Percentiles rank a stretch among this genome's conserved stretches.
These are phyloP conservation scores for Enhydra lutris DNA, from an alignment of 2,113 vertebrate genomes.

Conservation along the genomic window DNA sequence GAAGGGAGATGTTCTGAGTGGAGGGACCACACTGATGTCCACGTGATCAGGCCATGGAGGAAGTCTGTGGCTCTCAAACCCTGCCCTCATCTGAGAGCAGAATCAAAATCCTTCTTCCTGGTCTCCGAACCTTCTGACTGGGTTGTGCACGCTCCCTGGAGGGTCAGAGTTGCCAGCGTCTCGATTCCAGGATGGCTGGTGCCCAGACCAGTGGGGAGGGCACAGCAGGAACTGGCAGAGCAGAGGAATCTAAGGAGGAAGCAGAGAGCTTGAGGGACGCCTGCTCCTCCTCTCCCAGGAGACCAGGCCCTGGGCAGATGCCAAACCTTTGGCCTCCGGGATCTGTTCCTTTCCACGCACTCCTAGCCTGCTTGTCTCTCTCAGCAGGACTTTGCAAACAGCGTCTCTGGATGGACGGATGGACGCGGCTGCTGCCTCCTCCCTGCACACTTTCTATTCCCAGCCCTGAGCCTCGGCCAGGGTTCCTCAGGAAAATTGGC, in stretches of 20 bases:
- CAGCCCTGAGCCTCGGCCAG: slow-evolving; percentile 66
- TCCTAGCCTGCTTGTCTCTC: background rate
- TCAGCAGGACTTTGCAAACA: slow-evolving; percentile 58
- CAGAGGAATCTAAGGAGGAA: background rate
- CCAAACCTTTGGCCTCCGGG: slow-evolving; percentile 10
- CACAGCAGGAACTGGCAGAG: background rate
- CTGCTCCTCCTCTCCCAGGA: slow-evolving; percentile 41
- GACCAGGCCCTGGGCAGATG: background rate
- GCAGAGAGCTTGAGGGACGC: slow-evolving; percentile 12
- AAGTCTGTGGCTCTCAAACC: background rate
- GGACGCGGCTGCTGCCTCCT: slow-evolving; percentile 53
- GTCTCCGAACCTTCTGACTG: background rate
- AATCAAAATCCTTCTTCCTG: background rate
- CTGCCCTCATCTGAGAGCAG: background rate
- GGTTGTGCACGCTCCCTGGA: background rate
- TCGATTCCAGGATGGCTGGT: slow-evolving; percentile 3
- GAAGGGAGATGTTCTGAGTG: background rate
- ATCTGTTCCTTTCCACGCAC: background rate
- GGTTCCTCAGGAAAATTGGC: slow-evolving; percentile 72
- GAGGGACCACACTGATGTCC: background rate
- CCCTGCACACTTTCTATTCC: slow-evolving; percentile 74
- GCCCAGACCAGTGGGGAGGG: slow-evolving; percentile 13
- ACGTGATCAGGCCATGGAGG: background rate
- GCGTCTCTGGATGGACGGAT: slow-evolving; percentile 39
- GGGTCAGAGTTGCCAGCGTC: background rate